Evolutionary conservation across 2,113 vertebrate genomes (phyloP).

Genomic region (Pantherophis guttatus): DNA sequence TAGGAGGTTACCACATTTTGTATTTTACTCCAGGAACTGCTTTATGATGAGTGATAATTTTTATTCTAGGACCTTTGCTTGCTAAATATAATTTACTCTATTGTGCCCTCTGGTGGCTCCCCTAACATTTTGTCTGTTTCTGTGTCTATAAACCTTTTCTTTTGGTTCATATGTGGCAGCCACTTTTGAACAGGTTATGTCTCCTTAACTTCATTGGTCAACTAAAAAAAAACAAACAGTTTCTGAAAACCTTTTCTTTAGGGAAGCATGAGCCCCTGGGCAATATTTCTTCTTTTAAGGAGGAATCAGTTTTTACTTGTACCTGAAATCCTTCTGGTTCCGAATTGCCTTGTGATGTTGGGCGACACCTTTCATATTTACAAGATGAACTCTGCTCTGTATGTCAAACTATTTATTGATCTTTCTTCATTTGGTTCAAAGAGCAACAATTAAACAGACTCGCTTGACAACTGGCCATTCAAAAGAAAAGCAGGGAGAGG

Average conservation of each 20-base stretch:
- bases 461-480: neutral
- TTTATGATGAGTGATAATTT: constrained; percentile 55
- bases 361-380: constrained; percentile 26
- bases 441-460: neutral
- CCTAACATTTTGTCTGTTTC: constrained; percentile 8
- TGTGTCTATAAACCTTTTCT: constrained; percentile 23
- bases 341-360: neutral
- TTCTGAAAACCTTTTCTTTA: neutral
- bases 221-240: neutral
- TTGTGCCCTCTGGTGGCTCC: constrained; percentile 70
- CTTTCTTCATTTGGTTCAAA: neutral
- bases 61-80: constrained; percentile 52
- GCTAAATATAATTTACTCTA: constrained; percentile 67
- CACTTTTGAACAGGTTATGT: neutral
- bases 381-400: constrained; percentile 12
- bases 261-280: neutral
- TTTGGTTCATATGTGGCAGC: neutral
- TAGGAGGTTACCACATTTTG: constrained; percentile 22
- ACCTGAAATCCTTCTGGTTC: neutral
- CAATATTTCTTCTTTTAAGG: neutral
- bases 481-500: neutral
- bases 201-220: neutral
- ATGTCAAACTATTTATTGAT: constrained; percentile 7
- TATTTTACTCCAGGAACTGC: constrained; percentile 52
- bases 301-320: constrained; percentile 2